Evolutionary conservation across 2,797 vertebrate species (phyloP), one percentile per base, ranked within the genome.

Genomic region (Sphaeramia orbicularis): DNA sequence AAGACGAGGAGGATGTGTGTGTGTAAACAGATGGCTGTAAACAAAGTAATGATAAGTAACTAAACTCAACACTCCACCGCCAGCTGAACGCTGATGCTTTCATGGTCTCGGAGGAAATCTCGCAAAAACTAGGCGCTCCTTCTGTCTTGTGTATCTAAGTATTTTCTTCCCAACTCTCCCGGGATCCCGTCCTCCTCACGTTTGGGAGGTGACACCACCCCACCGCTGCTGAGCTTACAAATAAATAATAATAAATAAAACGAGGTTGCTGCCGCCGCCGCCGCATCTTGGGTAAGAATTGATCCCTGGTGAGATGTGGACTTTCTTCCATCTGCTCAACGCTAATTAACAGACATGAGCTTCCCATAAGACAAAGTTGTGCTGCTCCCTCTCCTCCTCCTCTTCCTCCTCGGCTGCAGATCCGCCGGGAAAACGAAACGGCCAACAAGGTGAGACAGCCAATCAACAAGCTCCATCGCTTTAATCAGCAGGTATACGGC

Each of bases 311-410:
- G 83, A 91, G 76, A 86, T 71, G 79, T 80, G 80, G 81, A 89
- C 82, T 86, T 77, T 85, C 82, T 88, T 89, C 91, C 91, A 93
- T 92, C 89, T 93, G 91, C 83, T 91, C 69, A 9, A 59, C 65
- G 63, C 91, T 94, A 92, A 94, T 94, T 91, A 93, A 91, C 91
- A 93, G 87, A 90, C 88, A 83, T 76, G 80, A 80, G 83, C 53
- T 58, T 90, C 89, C 84, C 88, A 72, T 65, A 76, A 85, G 86
- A 87, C 72, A 54, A 78, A 58, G 76, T 58, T 45, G 54, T 52
- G 72, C 68, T 30, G 36, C 81, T 71, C 61, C 61, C 74, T 76
- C 64, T 80, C 81, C 16, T 72, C 66, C 43, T 68, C 73, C 32
- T 74, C 77, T 59, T 70, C 72, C 43, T 72, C 35, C 53, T 79